Percentiles rank a stretch among this genome's conserved stretches.
Evolutionary conservation across 2,797 vertebrate genomes (phyloP).

Genomic region (Eidolon dupreanum): DNA sequence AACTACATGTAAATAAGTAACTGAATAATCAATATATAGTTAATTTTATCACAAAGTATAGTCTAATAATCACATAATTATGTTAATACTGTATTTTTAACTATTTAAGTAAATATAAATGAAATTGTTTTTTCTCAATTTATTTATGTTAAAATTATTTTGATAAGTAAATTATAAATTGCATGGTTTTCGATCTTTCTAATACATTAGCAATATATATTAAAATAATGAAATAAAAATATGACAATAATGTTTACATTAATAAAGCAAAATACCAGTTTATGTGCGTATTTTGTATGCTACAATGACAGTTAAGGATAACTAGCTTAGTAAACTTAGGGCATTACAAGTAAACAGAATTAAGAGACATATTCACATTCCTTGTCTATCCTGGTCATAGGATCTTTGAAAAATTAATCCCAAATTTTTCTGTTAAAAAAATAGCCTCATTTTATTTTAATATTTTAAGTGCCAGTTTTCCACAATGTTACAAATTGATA

Average conservation of each 20-base stretch:
- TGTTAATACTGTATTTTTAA: not conserved
- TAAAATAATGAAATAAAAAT: not conserved
- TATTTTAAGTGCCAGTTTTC: not conserved
- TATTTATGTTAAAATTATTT: not conserved
- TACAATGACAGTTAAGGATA: not conserved
- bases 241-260: not conserved
- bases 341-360: not conserved
- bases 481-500: not conserved
- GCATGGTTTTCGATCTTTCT: not conserved
- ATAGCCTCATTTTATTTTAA: not conserved
- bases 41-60: not conserved
- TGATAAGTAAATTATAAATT: not conserved
- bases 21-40: not conserved
- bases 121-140: not conserved
- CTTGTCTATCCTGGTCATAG: not conserved
- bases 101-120: not conserved
- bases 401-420: not conserved
- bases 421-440: not conserved
- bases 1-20: not conserved
- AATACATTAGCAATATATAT: not conserved
- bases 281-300: not conserved
- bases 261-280: not conserved
- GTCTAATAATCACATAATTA: not conserved
- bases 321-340: not conserved
- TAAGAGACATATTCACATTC: not conserved